Evolutionary conservation across 2,888 invertebrate genomes (phyloP), one percentile per base, ranked within the genome.

Genomic region (Piscicola geometra): DNA sequence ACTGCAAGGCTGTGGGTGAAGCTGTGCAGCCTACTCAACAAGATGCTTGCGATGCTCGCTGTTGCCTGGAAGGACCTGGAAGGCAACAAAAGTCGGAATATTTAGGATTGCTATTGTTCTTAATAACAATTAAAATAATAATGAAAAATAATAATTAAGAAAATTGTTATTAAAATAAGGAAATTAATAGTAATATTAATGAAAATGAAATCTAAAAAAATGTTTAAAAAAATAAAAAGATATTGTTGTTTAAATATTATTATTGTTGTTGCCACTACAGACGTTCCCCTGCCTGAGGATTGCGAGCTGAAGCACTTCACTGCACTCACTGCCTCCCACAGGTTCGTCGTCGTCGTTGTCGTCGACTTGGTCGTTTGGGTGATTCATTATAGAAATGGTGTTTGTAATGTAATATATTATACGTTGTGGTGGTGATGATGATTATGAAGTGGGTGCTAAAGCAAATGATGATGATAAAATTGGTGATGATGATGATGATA

Each of bases 21-120:
- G 33, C 33, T 67, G 33, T 67, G 67, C 33, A 30, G 21, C 15
- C 67, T 67, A 9, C 32, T 67, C 30, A 67, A 67, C 67, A 67
- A 67, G 67, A 5, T 67, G 30, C 5, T 67, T 5, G 33, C 5
- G 21, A 25, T 21, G 15, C 3, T 25, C n/a, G 60, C 5, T 3
- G 60, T n/a, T n/a, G 5, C 3, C 12, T 56, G 25, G n/a, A 5
- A 15, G n/a, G 60, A 56, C 12, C n/a, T 25, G n/a, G 15, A 25
- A 18, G 3, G n/a, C 5, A 5, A 56, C 60, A 18, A 56, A 9
- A 56, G 60, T 56, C n/a, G 25, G 60, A 41, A 15, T 41, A 15
- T 41, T 9, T 41, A 9, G 41, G 15, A 41, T 9, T 41, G 15
- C 5, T 41, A 41, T 41, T 5, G 41, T 41, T 15, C 5, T 41